These are phyloP conservation scores for Aurelia sp. DNA, from an alignment of 30 jellyfish, hydroid and myxozoan species.

Conservation along the genomic window DNA sequence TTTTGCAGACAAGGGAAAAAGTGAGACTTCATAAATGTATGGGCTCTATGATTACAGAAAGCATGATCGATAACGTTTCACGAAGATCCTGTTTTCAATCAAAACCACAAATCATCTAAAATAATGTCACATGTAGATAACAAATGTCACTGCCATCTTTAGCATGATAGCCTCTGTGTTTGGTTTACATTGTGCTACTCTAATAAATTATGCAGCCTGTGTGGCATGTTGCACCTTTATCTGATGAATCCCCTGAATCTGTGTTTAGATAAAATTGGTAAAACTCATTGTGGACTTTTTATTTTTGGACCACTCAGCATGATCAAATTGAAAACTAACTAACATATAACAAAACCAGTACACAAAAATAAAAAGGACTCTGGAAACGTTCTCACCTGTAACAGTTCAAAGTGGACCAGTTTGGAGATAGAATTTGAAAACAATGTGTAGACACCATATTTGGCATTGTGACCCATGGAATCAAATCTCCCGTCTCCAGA, in stretches of 20 bases:
- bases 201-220: background rate
- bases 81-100: too few species aligned
- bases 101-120: too few species aligned
- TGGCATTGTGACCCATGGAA: conserved; percentile 50
- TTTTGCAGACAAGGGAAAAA: too few species aligned
- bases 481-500: conserved; percentile 54
- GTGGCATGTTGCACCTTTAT: conserved; percentile 1
- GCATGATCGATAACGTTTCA: too few species aligned
- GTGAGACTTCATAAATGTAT: too few species aligned
- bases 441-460: conserved; percentile 31
- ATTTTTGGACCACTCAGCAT: conserved; percentile 7
- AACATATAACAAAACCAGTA: background rate
- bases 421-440: conserved; percentile 4
- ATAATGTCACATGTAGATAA: background rate
- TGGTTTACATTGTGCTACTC: conserved; percentile 12
- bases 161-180: background rate
- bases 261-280: conserved; percentile 11
- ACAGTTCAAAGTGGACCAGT: conserved; percentile 23
- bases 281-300: background rate
- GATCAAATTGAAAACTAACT: background rate
- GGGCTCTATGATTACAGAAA: too few species aligned
- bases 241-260: conserved; percentile 13
- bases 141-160: conserved; percentile 14
- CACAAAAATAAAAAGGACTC: conserved; percentile 2
- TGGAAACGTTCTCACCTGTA: conserved; percentile 13